These are phyloP conservation scores for Pecten maximus DNA, from an alignment of 2,888 invertebrate genomes.

Conservation along the genomic window DNA sequence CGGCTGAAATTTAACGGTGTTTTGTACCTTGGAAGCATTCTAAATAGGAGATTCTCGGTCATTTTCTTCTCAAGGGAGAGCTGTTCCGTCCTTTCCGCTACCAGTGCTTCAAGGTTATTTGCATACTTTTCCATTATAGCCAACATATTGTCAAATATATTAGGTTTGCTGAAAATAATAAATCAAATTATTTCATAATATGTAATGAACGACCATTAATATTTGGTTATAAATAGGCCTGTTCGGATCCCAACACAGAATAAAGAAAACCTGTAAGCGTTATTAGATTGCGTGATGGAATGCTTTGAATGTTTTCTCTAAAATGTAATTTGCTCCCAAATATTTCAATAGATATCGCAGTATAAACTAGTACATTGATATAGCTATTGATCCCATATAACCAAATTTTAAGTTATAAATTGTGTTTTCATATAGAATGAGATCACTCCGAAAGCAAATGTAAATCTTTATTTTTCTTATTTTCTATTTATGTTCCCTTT, in stretches of 20 bases:
- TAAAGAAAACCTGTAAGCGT: background rate
- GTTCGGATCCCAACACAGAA: background rate
- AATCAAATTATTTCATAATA: background rate
- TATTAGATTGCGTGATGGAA: background rate
- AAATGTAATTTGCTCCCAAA: no score
- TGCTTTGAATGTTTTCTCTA: background rate
- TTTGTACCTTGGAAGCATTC: conserved; percentile 80
- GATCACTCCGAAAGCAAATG: no score
- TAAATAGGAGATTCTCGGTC: conserved; percentile 91
- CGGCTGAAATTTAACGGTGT: background rate
- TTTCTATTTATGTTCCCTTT: no score
- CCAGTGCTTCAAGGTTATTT: conserved; percentile 95
- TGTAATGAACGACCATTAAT: background rate
- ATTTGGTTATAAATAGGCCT: background rate
- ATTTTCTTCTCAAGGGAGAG: conserved; percentile 97
- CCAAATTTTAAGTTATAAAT: no score
- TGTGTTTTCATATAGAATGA: no score
- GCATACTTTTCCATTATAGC: conserved; percentile 99
- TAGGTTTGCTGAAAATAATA: conserved; percentile 82
- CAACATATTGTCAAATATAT: conserved; percentile 99
- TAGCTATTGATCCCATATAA: no score
- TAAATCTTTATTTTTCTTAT: no score
- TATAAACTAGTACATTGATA: no score
- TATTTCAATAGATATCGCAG: no score
- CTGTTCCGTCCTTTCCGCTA: conserved; percentile 96